phyloP scores from a whole-genome alignment of 2,888 invertebrate species.

The Chymomyza fuscimana region DNA sequence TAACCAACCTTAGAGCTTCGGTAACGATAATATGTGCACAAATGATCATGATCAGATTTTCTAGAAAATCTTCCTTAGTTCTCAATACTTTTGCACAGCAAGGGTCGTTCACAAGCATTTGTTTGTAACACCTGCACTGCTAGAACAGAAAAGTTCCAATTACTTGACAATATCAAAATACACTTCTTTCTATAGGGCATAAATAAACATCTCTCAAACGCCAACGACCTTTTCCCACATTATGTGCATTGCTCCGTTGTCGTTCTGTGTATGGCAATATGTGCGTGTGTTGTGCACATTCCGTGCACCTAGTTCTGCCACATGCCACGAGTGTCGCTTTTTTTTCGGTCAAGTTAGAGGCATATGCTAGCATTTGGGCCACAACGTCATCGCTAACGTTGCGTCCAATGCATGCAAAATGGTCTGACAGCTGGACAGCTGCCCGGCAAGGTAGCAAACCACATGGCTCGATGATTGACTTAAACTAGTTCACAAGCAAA shows the following conservation, averaged over 20 bases:
- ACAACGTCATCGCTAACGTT: slow-evolving; percentile 18
- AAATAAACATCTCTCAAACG: slow-evolving; percentile 23
- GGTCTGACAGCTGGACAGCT: slow-evolving; percentile 25
- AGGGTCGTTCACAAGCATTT: too few species aligned
- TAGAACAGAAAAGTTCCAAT: background rate
- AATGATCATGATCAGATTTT: too few species aligned
- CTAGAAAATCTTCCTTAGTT: too few species aligned
- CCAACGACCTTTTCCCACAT: slow-evolving; percentile 65
- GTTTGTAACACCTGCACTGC: too few species aligned
- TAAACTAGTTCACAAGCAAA: slow-evolving; percentile 62
- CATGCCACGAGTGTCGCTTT: slow-evolving; percentile 9
- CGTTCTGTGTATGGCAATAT: background rate
- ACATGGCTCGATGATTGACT: slow-evolving; percentile 54
- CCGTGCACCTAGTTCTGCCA: slow-evolving; percentile 8
- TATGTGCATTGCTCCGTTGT: background rate
- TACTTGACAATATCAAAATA: slow-evolving; percentile 35
- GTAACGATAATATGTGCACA: too few species aligned
- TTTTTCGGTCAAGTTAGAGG: slow-evolving; percentile 64
- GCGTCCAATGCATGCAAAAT: slow-evolving; percentile 15
- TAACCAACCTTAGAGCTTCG: too few species aligned
- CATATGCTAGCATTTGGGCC: slow-evolving; percentile 1
- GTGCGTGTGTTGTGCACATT: slow-evolving; percentile 8
- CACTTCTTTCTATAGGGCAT: slow-evolving; percentile 8
- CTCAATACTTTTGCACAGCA: too few species aligned
- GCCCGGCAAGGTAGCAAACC: slow-evolving; percentile 33